These are phyloP conservation scores for Cyclura pinguis DNA, from an alignment of 2,797 vertebrate species.

Conservation along the genomic window DNA sequence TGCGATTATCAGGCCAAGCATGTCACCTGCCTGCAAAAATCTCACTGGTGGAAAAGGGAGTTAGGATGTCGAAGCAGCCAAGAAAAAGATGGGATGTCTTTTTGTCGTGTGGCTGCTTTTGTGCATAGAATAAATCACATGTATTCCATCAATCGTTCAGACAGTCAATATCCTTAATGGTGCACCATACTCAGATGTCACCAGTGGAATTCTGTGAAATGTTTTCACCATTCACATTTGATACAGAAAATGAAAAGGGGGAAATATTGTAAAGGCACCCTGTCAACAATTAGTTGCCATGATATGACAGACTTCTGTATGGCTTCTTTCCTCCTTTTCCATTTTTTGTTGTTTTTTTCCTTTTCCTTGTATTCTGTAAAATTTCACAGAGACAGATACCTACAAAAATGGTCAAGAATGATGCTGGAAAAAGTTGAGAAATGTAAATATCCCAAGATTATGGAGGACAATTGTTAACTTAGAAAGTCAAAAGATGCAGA, in stretches of 20 bases:
- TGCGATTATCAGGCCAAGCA: slow-evolving; percentile 33
- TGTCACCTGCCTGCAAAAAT: slow-evolving; percentile 32
- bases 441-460: neutral
- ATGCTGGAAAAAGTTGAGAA: neutral
- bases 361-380: no score
- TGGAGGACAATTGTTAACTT: neutral
- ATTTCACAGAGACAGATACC: no score
- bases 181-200: neutral
- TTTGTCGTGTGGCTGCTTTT: neutral
- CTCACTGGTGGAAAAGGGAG: slow-evolving; percentile 11
- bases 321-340: no score
- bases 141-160: neutral
- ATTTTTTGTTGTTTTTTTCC: no score
- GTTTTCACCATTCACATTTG: neutral
- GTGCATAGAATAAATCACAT: neutral
- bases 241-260: neutral
- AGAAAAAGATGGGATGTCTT: neutral
- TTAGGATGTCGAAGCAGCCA: slow-evolving; percentile 8
- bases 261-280: neutral
- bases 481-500: neutral
- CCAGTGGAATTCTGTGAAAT: neutral
- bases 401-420: neutral
- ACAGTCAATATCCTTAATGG: neutral
- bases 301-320: neutral
- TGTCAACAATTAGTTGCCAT: neutral